Conservation (phyloP, 2,113 vertebrate genomes). For the Nothobranchius furzeri region DNA sequence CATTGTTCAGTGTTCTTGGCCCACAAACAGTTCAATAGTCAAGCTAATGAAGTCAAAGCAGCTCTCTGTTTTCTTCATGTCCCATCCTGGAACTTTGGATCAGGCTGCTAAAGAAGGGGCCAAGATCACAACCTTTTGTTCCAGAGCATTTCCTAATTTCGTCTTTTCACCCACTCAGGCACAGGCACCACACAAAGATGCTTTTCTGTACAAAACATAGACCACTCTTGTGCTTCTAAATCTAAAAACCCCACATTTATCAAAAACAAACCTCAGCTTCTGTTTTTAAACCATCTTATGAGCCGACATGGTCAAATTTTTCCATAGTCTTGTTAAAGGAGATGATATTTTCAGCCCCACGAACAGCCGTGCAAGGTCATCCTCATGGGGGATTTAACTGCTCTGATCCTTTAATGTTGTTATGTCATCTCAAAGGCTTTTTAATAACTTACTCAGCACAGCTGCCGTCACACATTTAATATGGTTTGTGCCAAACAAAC, state of each 20-base stretch:
- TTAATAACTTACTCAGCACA: conserved; percentile 34
- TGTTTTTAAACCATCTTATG: conserved; percentile 14
- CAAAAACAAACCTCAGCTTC: background rate
- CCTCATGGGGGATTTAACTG: conserved; percentile 27
- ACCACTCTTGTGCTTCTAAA: background rate
- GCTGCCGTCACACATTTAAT: conserved; percentile 4
- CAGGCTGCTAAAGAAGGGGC: conserved; percentile 4
- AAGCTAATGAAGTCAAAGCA: conserved; percentile 32
- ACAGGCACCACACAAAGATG: background rate
- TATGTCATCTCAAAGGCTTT: conserved; percentile 38
- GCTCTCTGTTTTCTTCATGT: conserved; percentile 30
- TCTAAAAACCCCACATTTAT: background rate
- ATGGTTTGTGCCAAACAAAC: conserved; percentile 9
- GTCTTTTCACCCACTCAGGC: conserved; percentile 18
- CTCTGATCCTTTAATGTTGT: conserved; percentile 41
- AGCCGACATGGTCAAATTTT: conserved; percentile 28
- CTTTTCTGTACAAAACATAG: background rate
- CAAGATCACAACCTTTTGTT: conserved; percentile 59
- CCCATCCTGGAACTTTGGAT: conserved; percentile 14
- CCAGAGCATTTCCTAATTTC: conserved; percentile 30
- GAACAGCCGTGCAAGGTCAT: conserved; percentile 35
- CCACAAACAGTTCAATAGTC: background rate
- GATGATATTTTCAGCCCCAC: conserved; percentile 32
- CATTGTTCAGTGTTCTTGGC: conserved; percentile 50
- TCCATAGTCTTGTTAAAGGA: conserved; percentile 18